Conservation (phyloP, 2,797 vertebrate species). For the Rallus crepitans region DNA sequence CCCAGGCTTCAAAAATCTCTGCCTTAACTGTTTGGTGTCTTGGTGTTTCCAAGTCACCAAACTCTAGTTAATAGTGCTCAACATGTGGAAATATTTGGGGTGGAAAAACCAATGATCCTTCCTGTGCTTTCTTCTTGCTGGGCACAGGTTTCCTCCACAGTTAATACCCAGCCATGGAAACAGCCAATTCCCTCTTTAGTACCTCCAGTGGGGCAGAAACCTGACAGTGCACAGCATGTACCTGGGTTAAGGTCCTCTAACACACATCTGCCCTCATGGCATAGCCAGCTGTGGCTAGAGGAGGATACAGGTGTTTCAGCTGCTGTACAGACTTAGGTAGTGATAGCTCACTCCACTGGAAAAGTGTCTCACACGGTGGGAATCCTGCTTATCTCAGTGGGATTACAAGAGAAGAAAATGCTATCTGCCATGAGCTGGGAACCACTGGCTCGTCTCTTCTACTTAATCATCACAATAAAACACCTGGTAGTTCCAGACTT, state of each 20-base stretch:
- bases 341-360: neutral
- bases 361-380: neutral
- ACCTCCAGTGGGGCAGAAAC: neutral
- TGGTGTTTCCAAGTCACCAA: neutral
- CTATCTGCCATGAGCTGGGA: neutral
- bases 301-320: neutral
- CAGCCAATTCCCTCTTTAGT: neutral
- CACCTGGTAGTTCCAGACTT: rapidly evolving
- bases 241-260: neutral
- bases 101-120: neutral
- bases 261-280: neutral
- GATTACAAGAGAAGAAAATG: neutral
- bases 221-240: neutral
- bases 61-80: neutral
- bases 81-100: neutral
- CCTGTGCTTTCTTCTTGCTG: neutral
- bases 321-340: neutral
- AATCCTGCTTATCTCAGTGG: neutral
- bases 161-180: neutral
- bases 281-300: rapidly evolving
- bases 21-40: slow-evolving; percentile 22
- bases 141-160: neutral
- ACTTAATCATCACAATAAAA: neutral
- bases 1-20: neutral
- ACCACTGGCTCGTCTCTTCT: neutral